A percentile compares a stretch with the other conserved stretches of the same genome.
These are phyloP conservation scores for Festucalex cinctus DNA, from an alignment of 2,113 vertebrate genomes.

Conservation along the genomic window DNA sequence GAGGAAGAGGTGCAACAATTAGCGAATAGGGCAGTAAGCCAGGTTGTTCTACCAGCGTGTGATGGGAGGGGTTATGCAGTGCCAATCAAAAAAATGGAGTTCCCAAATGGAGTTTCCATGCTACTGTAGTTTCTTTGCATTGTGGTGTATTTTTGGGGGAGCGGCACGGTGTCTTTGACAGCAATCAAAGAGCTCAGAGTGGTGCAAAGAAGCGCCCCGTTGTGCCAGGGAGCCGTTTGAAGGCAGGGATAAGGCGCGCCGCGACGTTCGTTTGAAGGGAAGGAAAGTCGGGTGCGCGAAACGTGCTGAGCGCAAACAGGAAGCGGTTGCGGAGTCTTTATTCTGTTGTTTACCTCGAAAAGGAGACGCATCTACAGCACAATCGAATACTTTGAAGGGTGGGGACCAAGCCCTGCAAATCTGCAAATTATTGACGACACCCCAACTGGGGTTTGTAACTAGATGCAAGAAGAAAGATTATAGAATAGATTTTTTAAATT, in stretches of 20 bases:
- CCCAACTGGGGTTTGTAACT: too few relatives aligned
- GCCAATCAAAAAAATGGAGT: neutral
- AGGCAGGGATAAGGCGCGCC: constrained; percentile 50
- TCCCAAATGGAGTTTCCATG: constrained; percentile 2
- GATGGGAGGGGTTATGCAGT: neutral
- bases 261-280: constrained; percentile 42
- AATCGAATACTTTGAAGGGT: neutral
- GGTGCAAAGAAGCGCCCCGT: constrained; percentile 47
- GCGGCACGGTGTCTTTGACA: constrained; percentile 38
- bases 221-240: constrained; percentile 64
- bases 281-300: constrained; percentile 28
- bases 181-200: constrained; percentile 53
- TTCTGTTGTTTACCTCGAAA: neutral
- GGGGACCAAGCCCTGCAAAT: neutral
- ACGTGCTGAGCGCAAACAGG: constrained; percentile 4
- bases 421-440: neutral
- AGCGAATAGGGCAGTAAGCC: neutral
- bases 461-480: too few relatives aligned
- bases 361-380: neutral
- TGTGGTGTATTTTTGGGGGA: constrained; percentile 18
- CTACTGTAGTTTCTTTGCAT: neutral
- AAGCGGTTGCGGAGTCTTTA: constrained; percentile 24
- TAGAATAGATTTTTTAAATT: too few relatives aligned
- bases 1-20: too few relatives aligned
- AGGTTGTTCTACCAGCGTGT: neutral